phyloP scores from a whole-genome alignment of 2,113 vertebrate genomes.

The Carassius auratus region DNA sequence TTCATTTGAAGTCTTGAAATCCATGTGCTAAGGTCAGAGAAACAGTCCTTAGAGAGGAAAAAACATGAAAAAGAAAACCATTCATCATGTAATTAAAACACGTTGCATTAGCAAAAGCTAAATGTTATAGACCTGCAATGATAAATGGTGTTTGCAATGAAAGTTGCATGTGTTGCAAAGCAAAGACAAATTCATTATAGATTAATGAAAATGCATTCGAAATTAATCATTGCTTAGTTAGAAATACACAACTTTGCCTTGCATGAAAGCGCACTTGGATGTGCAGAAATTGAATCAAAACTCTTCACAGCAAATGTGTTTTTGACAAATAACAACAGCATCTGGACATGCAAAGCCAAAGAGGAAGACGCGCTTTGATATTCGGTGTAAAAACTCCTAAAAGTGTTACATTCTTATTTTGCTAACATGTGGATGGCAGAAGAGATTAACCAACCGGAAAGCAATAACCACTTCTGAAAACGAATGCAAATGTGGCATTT shows the following conservation, averaged over 20 bases:
- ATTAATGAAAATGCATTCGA: slow-evolving; percentile 6
- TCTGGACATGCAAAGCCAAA: neutral
- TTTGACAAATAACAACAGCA: neutral
- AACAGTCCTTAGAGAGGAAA: slow-evolving; percentile 61
- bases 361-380: neutral
- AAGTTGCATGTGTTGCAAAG: neutral
- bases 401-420: neutral
- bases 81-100: neutral
- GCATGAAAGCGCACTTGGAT: neutral
- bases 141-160: slow-evolving; percentile 6
- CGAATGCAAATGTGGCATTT: slow-evolving; percentile 46
- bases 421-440: slow-evolving; percentile 8
- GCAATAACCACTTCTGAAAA: slow-evolving; percentile 15
- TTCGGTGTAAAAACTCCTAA: neutral
- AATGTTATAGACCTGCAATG: neutral
- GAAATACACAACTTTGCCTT: neutral
- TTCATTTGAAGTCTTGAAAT: slow-evolving; percentile 84
- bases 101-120: neutral
- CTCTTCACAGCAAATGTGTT: slow-evolving; percentile 13
- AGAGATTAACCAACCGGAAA: slow-evolving; percentile 30
- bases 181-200: neutral
- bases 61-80: slow-evolving; percentile 42
- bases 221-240: neutral
- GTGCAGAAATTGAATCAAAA: slow-evolving; percentile 12
- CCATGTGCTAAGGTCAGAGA: slow-evolving; percentile 80